Base-by-base conservation (phyloP, 2,113 vertebrate species). In the Castor canadensis region DNA sequence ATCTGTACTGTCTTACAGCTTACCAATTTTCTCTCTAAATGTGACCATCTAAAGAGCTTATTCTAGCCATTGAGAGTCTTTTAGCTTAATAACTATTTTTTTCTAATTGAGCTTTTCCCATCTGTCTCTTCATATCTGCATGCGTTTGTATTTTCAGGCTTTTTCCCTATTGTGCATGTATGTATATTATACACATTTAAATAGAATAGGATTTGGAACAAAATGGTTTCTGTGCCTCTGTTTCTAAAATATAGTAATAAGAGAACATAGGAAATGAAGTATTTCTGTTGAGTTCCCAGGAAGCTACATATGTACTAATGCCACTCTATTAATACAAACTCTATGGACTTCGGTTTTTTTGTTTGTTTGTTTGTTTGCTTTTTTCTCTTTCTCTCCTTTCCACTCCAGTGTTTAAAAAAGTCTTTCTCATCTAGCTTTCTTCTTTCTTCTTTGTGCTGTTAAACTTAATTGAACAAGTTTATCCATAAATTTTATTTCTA, bases 161-260 rank as follows among this genome's bases (percentile, higher is more conserved):
- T 60, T 89, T 49, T 67, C 13, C 47, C 0, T 52, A 19, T 79
- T 79, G 1, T 88, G 19, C 52, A 5, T 26, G 0, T 85, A n/a
- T 75, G 6, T 35, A 2, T 54, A 26, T 67, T 19, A 54, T 64
- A 32, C 56, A 72, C 9, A 56, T 84, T 79, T 71, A 85, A 72
- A 58, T 69, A 82, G 49, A 72, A 69, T 83, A 52, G 6, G 54
- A 62, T 90, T 91, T 90, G 45, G 26, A 72, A 85, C 52, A 95
- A 60, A 93, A 67, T 84, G 20, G 24, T 81, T 93, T 86, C 54
- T 95, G 54, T 82, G 43, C 13, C 77, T 52, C 28, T 86, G 11
- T 92, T 94, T 45, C 38, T 91, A 87, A 96, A 58, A 84, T 93
- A 58, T n/a, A 62, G 4, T 69, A 19, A 52, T 77, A 4, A 86